Conservation (phyloP, 2,888 invertebrate genomes). For the Camptogramma bilineatum region DNA sequence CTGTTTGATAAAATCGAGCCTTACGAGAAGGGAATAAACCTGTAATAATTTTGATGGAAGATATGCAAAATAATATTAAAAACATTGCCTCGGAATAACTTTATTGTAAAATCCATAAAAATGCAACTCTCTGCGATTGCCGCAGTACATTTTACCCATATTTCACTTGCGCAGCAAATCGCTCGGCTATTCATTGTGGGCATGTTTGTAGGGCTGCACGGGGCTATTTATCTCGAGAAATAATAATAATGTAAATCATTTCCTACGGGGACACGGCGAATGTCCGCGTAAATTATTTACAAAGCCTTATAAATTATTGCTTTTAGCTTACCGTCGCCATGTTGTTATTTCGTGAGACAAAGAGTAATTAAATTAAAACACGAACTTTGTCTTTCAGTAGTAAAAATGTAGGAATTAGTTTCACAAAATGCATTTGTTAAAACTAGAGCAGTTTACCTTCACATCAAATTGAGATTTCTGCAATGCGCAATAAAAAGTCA, state of each 20-base stretch:
- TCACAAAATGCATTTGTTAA: background rate
- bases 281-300: constrained; percentile 5
- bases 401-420: background rate
- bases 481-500: constrained; percentile 13
- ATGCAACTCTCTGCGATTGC: constrained; percentile 48
- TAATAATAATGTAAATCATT: constrained; percentile 7
- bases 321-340: background rate
- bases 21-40: constrained; percentile 1
- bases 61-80: constrained; percentile 17
- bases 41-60: background rate
- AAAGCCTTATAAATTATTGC: constrained; percentile 3
- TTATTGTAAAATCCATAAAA: constrained; percentile 51
- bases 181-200: constrained; percentile 53
- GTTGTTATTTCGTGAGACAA: background rate
- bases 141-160: constrained; percentile 53
- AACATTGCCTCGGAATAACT: constrained; percentile 28
- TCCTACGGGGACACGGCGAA: constrained; percentile 3
- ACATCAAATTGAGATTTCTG: constrained; percentile 7
- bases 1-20: constrained; percentile 1
- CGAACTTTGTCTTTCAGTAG: background rate
- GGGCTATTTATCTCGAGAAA: constrained; percentile 15
- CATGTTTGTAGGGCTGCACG: constrained; percentile 36
- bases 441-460: background rate
- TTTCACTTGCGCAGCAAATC: constrained; percentile 58
- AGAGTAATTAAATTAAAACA: background rate